Base-by-base conservation (phyloP, 2,113 vertebrate species). In the Sinocyclocheilus maitianheensis region DNA sequence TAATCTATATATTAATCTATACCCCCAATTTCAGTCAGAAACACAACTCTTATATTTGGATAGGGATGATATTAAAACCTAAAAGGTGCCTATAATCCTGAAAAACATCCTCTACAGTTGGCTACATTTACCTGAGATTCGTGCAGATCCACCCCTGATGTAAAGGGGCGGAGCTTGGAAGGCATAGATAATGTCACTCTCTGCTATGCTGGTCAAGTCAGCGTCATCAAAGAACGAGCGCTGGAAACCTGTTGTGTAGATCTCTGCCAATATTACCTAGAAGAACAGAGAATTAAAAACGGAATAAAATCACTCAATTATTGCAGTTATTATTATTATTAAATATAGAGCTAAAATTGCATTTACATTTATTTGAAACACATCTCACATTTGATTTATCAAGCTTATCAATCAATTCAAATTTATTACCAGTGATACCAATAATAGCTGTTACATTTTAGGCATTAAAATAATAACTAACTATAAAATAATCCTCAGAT, bases 231-330 rank as follows among this genome's bases (percentile, higher is more conserved):
- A 95, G 91, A 98, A 97, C 16, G 97, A 99, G 86, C 97, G 96
- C 84, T 97, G 96, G 94, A 97, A 95, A 0, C 98, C 98, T 11
- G 89, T 94, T 30, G 96, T 92, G 89, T 95, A 95, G 87, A 99
- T 83, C 91, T 99, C 97, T 0, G 94, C 95, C 92, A 99, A 95
- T 92, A 99, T 97, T 88, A 99, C 96, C 97, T 98, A 90, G 37
- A 81, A 63, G 78, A 16, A 84, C 9, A 77, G 13, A 79, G 4
- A 74, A 34, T 51, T 26, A 60, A 4, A 78, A 46, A 75, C 4
- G 1, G n/a, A 58, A 2, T 83, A 58, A 84, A 18, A 84, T 55
- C 1, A 34, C 5, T 53, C 0, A 46, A 30, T 55, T 55, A 26
- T 34, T 30, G 6, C 76, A 77, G 48, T 2, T 72, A 72, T 72